Base-by-base conservation (phyloP, 2,113 vertebrate species). In the Ibidorhyncha struthersii region DNA sequence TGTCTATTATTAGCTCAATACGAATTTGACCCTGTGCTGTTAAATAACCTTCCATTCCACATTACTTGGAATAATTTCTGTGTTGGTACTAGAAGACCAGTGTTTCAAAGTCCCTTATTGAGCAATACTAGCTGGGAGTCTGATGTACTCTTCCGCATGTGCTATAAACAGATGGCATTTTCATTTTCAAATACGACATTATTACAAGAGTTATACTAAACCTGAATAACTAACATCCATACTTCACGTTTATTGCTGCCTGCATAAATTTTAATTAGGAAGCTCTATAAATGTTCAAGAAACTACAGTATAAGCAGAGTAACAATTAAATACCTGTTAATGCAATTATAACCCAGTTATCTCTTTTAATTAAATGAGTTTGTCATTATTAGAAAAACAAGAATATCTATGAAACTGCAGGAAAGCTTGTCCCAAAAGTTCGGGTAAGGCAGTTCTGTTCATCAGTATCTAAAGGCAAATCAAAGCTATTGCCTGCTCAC, bases 281-380 rank as follows among this genome's bases (percentile, higher is more conserved):
- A 91, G 12, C 17, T 66, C 26, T 73, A 41, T 63, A 96, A 93
- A 77, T 52, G 11, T 92, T 95, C 40, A 95, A 86, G 78, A 85
- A 94, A 61, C 30, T 86, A 87, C 55, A 93, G 26, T 76, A 83
- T 82, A 92, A 92, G 30, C 53, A 93, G 63, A 93, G 56, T 59
- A 90, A 82, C 71, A 94, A 94, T 91, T 90, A 96, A 94, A 95
- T 97, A 82, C 36, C 43, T 96, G 86, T 78, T 96, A 96, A 97
- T 78, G 40, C 3, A 96, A 89, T 96, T 94, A 96, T 86, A 97
- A 86, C 23, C 9, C 58, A 63, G 76, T 94, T 94, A 74, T 55
- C 36, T 92, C 45, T 52, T 96, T 90, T 74, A 96, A 95, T 95
- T 95, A 91, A 82, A 91, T 32, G 32, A 95, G n/a, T 77, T 90